These are phyloP conservation scores for Henricia sp. DNA, from an alignment of 53 echinoderm and acorn worm genomes.

Conservation along the genomic window DNA sequence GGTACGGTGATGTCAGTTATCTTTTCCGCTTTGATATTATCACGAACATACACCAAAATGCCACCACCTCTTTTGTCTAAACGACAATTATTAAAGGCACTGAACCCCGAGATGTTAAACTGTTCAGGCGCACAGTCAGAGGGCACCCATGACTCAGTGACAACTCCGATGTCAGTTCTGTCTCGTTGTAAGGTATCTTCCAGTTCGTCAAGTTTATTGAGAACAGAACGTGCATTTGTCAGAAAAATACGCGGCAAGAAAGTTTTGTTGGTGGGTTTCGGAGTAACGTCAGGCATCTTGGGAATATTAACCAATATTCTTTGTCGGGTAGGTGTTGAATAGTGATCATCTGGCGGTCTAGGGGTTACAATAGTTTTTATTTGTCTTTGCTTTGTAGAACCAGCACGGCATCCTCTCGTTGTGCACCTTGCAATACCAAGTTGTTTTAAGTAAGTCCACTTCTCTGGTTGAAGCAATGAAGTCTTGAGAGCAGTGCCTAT, in stretches of 20 bases:
- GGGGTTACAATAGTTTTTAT: not conserved
- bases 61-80: not conserved
- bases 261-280: not conserved
- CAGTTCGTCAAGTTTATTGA: conserved; percentile 33
- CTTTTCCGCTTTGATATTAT: too few species aligned
- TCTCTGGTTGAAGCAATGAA: too few species aligned
- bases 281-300: not conserved
- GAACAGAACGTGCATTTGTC: conserved; percentile 26
- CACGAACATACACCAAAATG: too few species aligned
- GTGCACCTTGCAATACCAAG: too few species aligned
- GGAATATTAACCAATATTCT: not conserved
- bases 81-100: not conserved
- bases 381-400: too few species aligned
- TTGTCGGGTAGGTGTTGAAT: not conserved
- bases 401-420: too few species aligned
- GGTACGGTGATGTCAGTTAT: too few species aligned
- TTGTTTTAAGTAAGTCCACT: too few species aligned
- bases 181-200: conserved; percentile 1
- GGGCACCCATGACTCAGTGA: conserved; percentile 1
- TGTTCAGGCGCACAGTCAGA: not conserved
- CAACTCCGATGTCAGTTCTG: not conserved
- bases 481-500: too few species aligned
- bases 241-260: conserved; percentile 20
- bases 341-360: not conserved
- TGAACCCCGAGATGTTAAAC: not conserved